Conservation (phyloP, 2,888 invertebrate genomes). For the Poecilus cupreus region DNA sequence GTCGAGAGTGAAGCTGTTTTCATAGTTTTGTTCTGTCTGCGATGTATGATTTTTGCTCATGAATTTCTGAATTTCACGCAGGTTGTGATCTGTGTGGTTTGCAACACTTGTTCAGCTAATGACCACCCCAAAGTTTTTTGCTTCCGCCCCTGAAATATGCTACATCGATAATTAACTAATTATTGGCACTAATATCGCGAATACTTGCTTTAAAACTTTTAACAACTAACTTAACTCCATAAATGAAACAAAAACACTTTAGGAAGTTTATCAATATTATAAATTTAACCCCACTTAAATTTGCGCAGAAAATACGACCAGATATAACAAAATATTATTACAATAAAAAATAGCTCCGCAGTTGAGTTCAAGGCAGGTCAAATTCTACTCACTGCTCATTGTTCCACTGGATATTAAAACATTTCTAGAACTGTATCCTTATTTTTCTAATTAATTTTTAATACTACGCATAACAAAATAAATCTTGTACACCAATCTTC, state of each 20-base stretch:
- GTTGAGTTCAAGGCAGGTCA: not conserved
- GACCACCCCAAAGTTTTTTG: not conserved
- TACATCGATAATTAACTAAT: not conserved
- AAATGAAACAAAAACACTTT: too few species aligned
- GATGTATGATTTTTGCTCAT: slow-evolving; percentile 47
- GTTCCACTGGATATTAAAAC: too few species aligned
- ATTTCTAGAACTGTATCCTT: too few species aligned
- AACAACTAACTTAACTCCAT: too few species aligned
- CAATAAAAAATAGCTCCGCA: not conserved
- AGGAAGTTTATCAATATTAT: too few species aligned
- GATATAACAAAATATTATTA: not conserved
- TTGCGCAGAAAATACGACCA: not conserved
- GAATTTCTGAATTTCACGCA: slow-evolving; percentile 40
- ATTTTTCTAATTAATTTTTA: too few species aligned
- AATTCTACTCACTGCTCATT: not conserved
- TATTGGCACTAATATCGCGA: not conserved
- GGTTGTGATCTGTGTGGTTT: slow-evolving; percentile 2
- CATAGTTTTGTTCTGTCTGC: slow-evolving; percentile 57
- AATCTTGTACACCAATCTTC: too few species aligned
- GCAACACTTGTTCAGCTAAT: not conserved
- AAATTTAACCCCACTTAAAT: not conserved
- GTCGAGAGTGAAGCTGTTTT: slow-evolving; percentile 33
- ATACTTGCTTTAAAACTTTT: not conserved
- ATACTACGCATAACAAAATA: too few species aligned
- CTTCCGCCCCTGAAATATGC: not conserved